A percentile compares a stretch with the other conserved stretches of the same genome.
Evolutionary conservation across 2,888 invertebrate species (phyloP).

Genomic region (Leptinotarsa peninsularis): DNA sequence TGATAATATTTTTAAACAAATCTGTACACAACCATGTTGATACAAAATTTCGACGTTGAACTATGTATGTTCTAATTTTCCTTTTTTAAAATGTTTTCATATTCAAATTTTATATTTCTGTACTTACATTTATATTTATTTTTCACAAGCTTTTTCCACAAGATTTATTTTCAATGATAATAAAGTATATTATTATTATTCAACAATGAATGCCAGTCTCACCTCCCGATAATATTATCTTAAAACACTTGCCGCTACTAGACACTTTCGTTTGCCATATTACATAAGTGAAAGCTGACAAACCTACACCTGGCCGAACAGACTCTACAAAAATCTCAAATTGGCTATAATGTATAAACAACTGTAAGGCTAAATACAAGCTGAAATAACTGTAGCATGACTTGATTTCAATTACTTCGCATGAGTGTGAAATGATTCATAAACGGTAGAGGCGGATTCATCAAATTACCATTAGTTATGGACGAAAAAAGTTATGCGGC

Average conservation of each 20-base stretch:
- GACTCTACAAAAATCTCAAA: neutral
- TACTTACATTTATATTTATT: no score
- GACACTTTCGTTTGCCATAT: slow-evolving; percentile 32
- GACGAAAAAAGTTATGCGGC: no score
- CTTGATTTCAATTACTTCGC: neutral
- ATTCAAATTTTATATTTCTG: no score
- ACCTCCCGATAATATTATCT: slow-evolving; percentile 12
- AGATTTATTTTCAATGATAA: no score
- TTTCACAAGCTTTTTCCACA: no score
- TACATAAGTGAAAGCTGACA: slow-evolving; percentile 38
- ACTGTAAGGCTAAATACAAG: neutral
- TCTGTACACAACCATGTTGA: no score
- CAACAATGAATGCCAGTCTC: neutral
- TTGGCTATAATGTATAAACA: neutral
- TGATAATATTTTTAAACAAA: no score
- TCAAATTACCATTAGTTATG: no score
- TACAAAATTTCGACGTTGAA: no score
- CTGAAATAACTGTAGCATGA: neutral
- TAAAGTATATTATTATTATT: no score
- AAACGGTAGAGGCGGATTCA: neutral
- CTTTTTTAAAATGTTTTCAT: no score
- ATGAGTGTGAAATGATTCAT: neutral
- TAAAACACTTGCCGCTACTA: slow-evolving; percentile 25
- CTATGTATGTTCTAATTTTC: no score
- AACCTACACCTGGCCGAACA: slow-evolving; percentile 18